Evolutionary conservation across 2,797 vertebrate species (phyloP), one percentile per base, ranked within the genome.

Genomic region (Arnoldichthys spilopterus): DNA sequence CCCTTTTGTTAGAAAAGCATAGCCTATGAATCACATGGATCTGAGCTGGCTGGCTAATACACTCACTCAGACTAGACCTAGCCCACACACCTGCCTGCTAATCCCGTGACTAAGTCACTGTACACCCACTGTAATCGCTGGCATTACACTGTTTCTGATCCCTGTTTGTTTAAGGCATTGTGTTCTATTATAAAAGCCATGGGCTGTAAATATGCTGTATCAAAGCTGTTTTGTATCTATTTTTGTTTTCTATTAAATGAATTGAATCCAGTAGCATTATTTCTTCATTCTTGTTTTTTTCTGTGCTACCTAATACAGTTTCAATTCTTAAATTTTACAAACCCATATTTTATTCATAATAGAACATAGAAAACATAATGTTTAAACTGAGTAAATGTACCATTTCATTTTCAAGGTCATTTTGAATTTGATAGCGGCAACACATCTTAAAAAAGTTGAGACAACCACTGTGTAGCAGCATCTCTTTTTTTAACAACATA

Each of bases 211-310:
- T 92, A 91, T 2, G 85, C 86, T 88, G 84, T 76, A 86, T 88
- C 83, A 86, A 82, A 76, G 85, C 87, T 88, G 54, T 73, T 91
- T 92, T 92, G 80, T 85, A 76, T 92, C 88, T 53, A 86, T 84
- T 88, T 89, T 90, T 90, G 90, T 94, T 94, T 94, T 93, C 84
- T 94, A 94, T 91, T 93, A 93, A 94, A 94, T 87, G 45, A 85
- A 84, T 86, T 87, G 81, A 86, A 90, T 83, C 32, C 8, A 37
- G 6, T 34, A 6, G 15, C 18, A 53, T 20, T 28, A 5, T 51
- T 53, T 69, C 13, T 11, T 68, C 6, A 26, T 45, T 68, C n/a
- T 69, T 3, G 6, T 47, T 5, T 30, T 1, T 66, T 68, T 54
- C 37, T 40, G 37, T 40, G 12, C 37, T 40, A 11, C 37, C 1